Base-by-base conservation (phyloP, 2,113 vertebrate species). In the Sceloporus undulatus region DNA sequence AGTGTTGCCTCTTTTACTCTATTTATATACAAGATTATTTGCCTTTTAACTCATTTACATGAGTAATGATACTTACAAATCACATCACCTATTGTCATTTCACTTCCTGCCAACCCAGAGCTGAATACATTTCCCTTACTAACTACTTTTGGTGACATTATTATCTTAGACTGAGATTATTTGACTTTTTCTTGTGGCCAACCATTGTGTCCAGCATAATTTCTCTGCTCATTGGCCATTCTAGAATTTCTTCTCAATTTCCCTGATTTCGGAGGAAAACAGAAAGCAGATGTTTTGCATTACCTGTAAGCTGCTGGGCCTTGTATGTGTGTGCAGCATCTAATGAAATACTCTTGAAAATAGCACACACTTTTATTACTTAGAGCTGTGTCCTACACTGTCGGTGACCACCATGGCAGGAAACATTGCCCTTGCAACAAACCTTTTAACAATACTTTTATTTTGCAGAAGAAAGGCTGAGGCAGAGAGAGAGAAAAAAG, bases 11-110 rank as follows among this genome's bases (percentile, higher is more conserved):
- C 87, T 94, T 85, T 88, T 84, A 34, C 21, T 92, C 87, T 96
- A 89, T 95, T 95, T 96, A 84, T 95, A 82, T 88, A 66, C 42
- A 40, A 59, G 66, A 76, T 38, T 77, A 89, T 94, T 78, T 89
- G 82, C 93, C 88, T 91, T 94, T 96, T 88, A 74, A 78, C 89
- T 93, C 91, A 79, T 90, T 91, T 78, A 74, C 54, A 86, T 92
- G 79, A 80, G 92, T 91, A 91, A 88, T 92, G 90, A 73, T 89
- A 91, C 82, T 91, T 59, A 40, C 18, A 86, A 87, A 84, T 93
- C 27, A 88, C 90, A 88, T 68, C 70, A 85, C 84, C 76, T 90
- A 40, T 91, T 92, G 88, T 29, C 85, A 86, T 88, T 84, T 80
- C 23, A 78, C 82, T 14, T 86, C 27, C 87, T 88, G 29, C 84